Evolutionary conservation across 2,113 vertebrate species (phyloP), one percentile per base, ranked within the genome.

Genomic region (Elephas maximus): DNA sequence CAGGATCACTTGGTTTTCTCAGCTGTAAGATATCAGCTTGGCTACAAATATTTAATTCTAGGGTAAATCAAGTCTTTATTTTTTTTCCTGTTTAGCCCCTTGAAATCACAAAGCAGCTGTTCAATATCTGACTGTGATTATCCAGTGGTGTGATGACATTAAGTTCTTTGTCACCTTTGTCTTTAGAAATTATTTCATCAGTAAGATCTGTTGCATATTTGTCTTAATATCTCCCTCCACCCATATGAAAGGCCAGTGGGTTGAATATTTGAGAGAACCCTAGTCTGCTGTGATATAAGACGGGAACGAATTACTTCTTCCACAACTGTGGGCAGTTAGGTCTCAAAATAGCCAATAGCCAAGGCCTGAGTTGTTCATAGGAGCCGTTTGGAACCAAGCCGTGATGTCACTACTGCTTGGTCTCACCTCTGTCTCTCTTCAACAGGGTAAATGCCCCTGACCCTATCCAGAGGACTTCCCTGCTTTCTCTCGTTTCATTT

Each of bases 1-100:
- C 5, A 88, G 30, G 6, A 67, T 85, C 26, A 81, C 73, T 95
- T 90, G 37, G 21, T 80, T 94, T 96, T 90, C 41, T 92, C 71
- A 84, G 37, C 44, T 90, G 65, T 82, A 91, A 91, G 21, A 44
- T 24, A 48, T 21, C 53, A 77, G 69, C 65, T 87, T 96, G 51
- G 57, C 18, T 88, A 87, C 51, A 96, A 88, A 80, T 90, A 88
- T 88, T 90, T 94, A 60, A 97, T 85, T 91, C 37, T 21, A 71
- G 14, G 76, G 57, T 74, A 90, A 91, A 93, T 91, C 45, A 80
- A 90, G 8, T 88, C 26, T 94, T 89, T 84, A 15, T 96, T 21
- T 48, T 37, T 91, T 96, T 91, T 91, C 79, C 8, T 62, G 6
- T 87, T 96, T 95, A 94, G 30, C 86, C 92, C 65, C 45, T 91